phyloP scores from a whole-genome alignment of 2,797 vertebrate genomes.

The Adrianichthys oophorus region DNA sequence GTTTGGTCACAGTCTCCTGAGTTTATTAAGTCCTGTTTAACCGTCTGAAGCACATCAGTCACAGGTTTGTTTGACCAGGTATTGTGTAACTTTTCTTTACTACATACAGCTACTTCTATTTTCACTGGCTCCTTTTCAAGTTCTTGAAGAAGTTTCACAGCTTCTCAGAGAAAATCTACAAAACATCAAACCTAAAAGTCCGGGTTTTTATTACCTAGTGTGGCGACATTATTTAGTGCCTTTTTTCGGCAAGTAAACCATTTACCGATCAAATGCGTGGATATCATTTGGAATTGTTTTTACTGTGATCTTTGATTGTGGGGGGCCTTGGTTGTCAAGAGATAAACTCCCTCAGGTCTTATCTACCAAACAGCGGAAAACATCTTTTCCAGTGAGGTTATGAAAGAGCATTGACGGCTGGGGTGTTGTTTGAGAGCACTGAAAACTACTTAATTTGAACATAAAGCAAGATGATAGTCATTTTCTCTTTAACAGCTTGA shows the following conservation, averaged over 20 bases:
- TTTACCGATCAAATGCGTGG: constrained; percentile 63
- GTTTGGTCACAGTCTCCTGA: constrained; percentile 41
- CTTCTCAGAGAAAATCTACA: constrained; percentile 44
- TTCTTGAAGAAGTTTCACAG: constrained; percentile 54
- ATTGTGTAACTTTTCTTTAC: constrained; percentile 62
- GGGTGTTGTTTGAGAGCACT: constrained; percentile 49
- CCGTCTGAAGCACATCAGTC: constrained; percentile 62
- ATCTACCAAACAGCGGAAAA: constrained; percentile 79
- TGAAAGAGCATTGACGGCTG: constrained; percentile 65
- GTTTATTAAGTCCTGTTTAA: constrained; percentile 45
- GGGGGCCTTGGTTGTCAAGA: constrained; percentile 59
- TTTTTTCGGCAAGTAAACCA: constrained; percentile 61
- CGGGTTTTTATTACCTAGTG: constrained; percentile 46
- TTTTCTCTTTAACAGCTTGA: constrained; percentile 78
- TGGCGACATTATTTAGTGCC: constrained; percentile 53
- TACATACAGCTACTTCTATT: constrained; percentile 61
- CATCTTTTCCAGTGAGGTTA: constrained; percentile 80
- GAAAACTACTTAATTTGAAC: constrained; percentile 76
- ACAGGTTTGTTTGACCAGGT: constrained; percentile 74
- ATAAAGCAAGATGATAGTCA: constrained; percentile 69
- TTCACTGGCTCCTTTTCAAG: constrained; percentile 66
- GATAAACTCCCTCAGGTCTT: constrained; percentile 54
- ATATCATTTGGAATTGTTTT: constrained; percentile 61
- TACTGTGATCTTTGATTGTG: constrained; percentile 52
- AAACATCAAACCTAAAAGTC: constrained; percentile 47